Evolutionary conservation across 2,797 vertebrate species (phyloP).

Genomic region (Petrocephalus sullivani): DNA sequence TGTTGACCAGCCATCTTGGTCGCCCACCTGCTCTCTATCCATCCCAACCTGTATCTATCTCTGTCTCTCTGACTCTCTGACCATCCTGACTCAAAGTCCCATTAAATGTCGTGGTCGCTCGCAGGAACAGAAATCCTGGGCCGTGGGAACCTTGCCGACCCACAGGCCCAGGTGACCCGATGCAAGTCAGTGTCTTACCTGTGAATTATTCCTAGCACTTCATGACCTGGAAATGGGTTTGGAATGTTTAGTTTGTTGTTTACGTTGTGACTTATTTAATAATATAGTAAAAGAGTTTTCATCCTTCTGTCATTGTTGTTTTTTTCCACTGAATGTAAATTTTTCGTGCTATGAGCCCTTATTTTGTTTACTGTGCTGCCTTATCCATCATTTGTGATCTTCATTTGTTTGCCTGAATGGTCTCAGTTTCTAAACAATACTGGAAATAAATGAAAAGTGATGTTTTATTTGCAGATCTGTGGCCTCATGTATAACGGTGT

Average conservation of each 20-base stretch:
- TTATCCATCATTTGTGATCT: background rate
- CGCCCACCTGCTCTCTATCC: background rate
- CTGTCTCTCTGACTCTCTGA: background rate
- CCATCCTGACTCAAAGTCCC: background rate
- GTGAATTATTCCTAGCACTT: background rate
- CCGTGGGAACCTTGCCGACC: background rate
- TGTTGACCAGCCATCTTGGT: conserved; percentile 55
- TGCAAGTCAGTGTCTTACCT: background rate
- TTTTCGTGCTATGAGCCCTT: background rate
- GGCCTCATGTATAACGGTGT: too few relatives aligned
- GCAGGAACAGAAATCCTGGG: background rate
- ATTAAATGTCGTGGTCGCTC: background rate
- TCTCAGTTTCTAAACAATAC: background rate
- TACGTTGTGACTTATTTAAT: background rate
- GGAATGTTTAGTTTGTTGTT: background rate
- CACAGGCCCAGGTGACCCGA: background rate
- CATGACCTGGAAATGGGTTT: background rate
- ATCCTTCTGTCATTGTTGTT: background rate
- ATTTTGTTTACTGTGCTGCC: background rate
- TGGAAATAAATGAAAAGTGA: conserved; percentile 3
- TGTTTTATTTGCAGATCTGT: background rate
- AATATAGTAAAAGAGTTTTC: background rate
- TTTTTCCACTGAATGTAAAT: background rate
- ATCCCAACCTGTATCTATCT: background rate
- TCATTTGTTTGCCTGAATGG: background rate